These are phyloP conservation scores for Triops cancriformis DNA, from an alignment of 1,140 invertebrate species.

Conservation along the genomic window DNA sequence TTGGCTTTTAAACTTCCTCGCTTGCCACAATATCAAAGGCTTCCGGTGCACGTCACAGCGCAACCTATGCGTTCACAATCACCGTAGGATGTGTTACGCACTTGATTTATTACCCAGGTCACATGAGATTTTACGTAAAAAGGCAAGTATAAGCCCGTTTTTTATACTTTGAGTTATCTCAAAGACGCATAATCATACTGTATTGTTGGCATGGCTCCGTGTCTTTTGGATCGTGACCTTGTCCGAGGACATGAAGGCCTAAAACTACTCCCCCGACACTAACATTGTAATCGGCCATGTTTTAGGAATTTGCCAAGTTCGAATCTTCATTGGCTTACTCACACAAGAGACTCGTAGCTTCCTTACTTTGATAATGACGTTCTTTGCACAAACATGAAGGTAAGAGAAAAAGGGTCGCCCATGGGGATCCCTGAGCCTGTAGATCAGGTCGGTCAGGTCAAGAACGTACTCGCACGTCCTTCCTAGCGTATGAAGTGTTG, in stretches of 20 bases:
- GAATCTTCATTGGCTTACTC: too few relatives aligned
- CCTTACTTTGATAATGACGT: neutral
- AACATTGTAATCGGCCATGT: too few relatives aligned
- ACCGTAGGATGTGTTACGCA: neutral
- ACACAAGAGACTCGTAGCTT: too few relatives aligned
- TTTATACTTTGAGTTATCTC: too few relatives aligned
- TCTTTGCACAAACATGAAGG: neutral
- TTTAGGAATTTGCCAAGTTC: too few relatives aligned
- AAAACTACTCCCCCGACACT: too few relatives aligned
- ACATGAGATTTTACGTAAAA: too few relatives aligned
- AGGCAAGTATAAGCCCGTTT: too few relatives aligned
- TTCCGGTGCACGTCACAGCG: neutral
- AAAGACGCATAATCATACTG: too few relatives aligned
- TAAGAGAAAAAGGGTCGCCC: neutral
- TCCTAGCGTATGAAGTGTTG: neutral
- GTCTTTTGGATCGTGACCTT: too few relatives aligned
- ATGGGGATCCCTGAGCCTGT: neutral
- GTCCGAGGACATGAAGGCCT: too few relatives aligned
- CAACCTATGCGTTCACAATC: neutral
- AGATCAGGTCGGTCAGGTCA: conserved; percentile 7
- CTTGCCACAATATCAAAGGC: neutral
- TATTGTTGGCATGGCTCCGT: too few relatives aligned
- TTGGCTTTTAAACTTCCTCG: neutral
- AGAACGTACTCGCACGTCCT: neutral
- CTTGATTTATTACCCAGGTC: neutral